Percentiles rank a stretch among this genome's conserved stretches.
phyloP scores from a whole-genome alignment of 2,797 vertebrate genomes.

The Moxostoma hubbsi region DNA sequence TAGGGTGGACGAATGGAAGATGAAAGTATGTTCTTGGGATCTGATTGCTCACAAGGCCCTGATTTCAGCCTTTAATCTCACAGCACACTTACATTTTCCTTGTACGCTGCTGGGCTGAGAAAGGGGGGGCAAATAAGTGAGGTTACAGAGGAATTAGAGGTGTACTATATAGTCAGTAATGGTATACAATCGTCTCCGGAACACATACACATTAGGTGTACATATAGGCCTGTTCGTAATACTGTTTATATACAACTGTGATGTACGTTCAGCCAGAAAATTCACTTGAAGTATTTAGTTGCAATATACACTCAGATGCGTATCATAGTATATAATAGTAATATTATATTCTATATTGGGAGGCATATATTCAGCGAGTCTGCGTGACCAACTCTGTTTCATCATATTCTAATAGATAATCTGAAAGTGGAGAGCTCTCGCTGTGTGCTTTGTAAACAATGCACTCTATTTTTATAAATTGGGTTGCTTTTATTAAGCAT shows the following conservation, averaged over 20 bases:
- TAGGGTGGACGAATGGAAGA: conserved; percentile 80
- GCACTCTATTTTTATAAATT: conserved; percentile 74
- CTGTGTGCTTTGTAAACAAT: conserved; percentile 77
- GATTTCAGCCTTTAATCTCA: conserved; percentile 95
- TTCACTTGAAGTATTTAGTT: too few relatives aligned
- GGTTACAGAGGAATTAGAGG: conserved; percentile 36
- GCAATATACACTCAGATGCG: too few relatives aligned
- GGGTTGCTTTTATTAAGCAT: conserved; percentile 89
- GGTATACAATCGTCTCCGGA: conserved; percentile 17
- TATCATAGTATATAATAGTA: background rate
- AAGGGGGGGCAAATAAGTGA: conserved; percentile 26
- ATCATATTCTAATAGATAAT: conserved; percentile 24
- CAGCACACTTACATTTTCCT: conserved; percentile 94
- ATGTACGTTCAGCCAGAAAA: background rate
- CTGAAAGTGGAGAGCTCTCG: conserved; percentile 58
- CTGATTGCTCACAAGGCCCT: conserved; percentile 92
- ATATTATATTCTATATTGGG: background rate
- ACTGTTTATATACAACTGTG: conserved; percentile 61
- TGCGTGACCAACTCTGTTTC: background rate
- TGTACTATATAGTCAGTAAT: conserved; percentile 20
- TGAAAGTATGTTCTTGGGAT: conserved; percentile 97
- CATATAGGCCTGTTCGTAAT: conserved; percentile 73
- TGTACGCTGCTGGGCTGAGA: conserved; percentile 78
- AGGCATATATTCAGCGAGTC: background rate
- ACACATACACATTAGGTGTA: conserved; percentile 29